A percentile compares a stretch with the other conserved stretches of the same genome.
phyloP scores from a whole-genome alignment of 2,797 vertebrate species.

The Orientallactaga sibirica region DNA sequence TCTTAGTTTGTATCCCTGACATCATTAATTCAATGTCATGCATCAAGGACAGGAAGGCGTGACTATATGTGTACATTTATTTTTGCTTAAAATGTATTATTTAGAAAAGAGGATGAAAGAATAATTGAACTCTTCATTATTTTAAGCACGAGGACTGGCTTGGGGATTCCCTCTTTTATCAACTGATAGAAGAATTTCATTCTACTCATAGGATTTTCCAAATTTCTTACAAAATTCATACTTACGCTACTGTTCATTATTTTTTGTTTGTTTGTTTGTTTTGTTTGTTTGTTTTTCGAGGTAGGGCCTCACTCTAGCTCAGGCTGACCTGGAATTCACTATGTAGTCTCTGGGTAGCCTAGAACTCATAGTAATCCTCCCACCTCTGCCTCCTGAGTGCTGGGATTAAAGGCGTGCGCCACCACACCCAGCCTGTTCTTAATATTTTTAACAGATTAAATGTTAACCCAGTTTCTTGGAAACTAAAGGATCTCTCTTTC shows the following conservation, averaged over 20 bases:
- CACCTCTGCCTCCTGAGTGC: too few relatives aligned
- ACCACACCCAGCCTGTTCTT: too few relatives aligned
- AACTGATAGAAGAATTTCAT: slow-evolving; percentile 65
- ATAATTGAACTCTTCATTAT: slow-evolving; percentile 78
- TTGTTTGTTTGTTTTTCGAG: too few relatives aligned
- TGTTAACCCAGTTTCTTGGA: background rate
- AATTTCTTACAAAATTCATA: slow-evolving; percentile 60
- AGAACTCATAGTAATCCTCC: too few relatives aligned
- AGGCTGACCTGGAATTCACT: too few relatives aligned
- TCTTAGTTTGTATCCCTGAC: slow-evolving; percentile 52
- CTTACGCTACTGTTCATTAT: slow-evolving; percentile 40
- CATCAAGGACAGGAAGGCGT: slow-evolving; percentile 72
- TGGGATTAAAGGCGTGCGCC: too few relatives aligned
- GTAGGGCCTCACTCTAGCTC: too few relatives aligned
- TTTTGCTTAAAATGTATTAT: slow-evolving; percentile 58
- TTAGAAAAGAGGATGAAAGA: slow-evolving; percentile 67
- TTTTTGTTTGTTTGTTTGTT: too few relatives aligned
- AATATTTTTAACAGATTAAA: slow-evolving; percentile 65
- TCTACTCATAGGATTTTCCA: slow-evolving; percentile 55
- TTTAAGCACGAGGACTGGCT: slow-evolving; percentile 72
- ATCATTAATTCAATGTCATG: slow-evolving; percentile 74
- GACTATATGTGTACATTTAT: slow-evolving; percentile 51
- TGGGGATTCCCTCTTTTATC: slow-evolving; percentile 70
- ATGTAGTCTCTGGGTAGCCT: too few relatives aligned
- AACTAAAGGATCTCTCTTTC: background rate